Evolutionary conservation across 2,888 invertebrate species (phyloP).

Genomic region (Strigamia maritima): DNA sequence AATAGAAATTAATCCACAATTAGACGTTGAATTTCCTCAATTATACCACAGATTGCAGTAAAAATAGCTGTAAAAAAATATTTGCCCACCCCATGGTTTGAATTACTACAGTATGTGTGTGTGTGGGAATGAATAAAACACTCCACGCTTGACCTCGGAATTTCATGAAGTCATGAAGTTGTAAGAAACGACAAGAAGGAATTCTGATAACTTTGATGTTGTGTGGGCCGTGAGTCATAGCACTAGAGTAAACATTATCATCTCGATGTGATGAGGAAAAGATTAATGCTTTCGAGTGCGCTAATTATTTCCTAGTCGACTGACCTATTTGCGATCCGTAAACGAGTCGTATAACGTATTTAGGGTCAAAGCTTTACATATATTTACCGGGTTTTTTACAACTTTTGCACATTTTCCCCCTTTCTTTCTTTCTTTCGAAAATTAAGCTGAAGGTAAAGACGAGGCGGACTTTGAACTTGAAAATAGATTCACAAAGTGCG

Average conservation of each 20-base stretch:
- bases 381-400: background rate
- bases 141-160: slow-evolving; percentile 17
- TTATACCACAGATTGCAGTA: background rate
- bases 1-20: too few relatives aligned
- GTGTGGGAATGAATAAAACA: slow-evolving; percentile 9
- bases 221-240: slow-evolving; percentile 23
- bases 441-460: slow-evolving; percentile 9
- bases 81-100: background rate
- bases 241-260: background rate
- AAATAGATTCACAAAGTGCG: slow-evolving; percentile 27
- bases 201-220: background rate
- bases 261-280: slow-evolving; percentile 15
- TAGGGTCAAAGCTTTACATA: background rate
- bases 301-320: slow-evolving; percentile 28
- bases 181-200: background rate
- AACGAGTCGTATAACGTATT: background rate
- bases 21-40: background rate
- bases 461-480: slow-evolving; percentile 28
- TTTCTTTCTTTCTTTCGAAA: background rate
- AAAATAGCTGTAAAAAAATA: background rate
- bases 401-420: background rate
- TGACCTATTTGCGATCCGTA: background rate
- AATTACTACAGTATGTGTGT: background rate
- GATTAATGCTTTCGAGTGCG: slow-evolving; percentile 13
- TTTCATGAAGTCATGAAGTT: background rate